phyloP scores from a whole-genome alignment of 2,797 vertebrate species.

The Cephalopachus bancanus region DNA sequence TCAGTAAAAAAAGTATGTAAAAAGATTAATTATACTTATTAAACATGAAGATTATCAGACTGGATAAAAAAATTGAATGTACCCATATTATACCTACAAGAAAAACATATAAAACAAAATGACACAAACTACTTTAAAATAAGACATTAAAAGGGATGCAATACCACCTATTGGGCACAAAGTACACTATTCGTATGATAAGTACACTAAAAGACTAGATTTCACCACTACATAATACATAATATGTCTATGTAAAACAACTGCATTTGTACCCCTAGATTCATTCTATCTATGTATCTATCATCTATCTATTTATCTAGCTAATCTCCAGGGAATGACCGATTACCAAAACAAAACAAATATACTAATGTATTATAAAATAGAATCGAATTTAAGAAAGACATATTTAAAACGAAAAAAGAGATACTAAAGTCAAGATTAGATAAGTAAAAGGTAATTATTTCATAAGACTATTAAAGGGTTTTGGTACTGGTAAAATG shows the following conservation, averaged over 20 bases:
- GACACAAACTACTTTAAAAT: conserved; percentile 43
- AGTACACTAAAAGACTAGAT: too few relatives aligned
- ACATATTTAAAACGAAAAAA: neutral
- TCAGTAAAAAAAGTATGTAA: conserved; percentile 29
- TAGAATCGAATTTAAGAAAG: conserved; percentile 47
- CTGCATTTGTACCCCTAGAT: too few relatives aligned
- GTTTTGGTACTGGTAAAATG: conserved; percentile 30
- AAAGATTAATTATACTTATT: conserved; percentile 8
- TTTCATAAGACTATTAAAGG: neutral
- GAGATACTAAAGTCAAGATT: conserved; percentile 38
- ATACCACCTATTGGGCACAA: too few relatives aligned
- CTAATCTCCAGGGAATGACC: neutral
- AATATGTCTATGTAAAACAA: too few relatives aligned
- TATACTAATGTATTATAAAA: conserved; percentile 22
- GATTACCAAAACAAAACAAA: conserved; percentile 3
- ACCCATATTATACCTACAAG: neutral
- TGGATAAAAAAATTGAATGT: conserved; percentile 43
- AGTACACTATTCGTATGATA: too few relatives aligned
- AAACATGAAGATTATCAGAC: neutral
- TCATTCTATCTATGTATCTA: too few relatives aligned
- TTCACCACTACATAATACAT: too few relatives aligned
- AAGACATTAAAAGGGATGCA: neutral
- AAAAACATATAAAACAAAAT: conserved; percentile 26
- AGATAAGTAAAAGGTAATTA: neutral
- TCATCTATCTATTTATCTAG: too few relatives aligned